Conservation (phyloP, 53 echinoderm and acorn worm species). For the Crossaster papposus region DNA sequence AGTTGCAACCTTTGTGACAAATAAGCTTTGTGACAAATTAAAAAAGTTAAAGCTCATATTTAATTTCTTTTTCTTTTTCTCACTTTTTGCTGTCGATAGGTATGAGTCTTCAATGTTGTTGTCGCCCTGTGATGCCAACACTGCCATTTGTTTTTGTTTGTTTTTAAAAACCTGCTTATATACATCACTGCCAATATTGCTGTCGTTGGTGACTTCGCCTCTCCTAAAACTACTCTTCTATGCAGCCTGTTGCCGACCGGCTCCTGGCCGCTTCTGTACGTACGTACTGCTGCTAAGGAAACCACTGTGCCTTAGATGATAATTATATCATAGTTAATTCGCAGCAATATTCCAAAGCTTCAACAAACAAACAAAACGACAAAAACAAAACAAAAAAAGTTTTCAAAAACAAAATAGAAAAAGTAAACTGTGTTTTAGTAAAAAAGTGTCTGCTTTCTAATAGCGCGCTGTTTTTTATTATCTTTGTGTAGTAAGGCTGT, state of each 20-base stretch:
- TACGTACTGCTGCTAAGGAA: slow-evolving; percentile 53
- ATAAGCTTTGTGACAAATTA: neutral
- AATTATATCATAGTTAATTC: slow-evolving; percentile 57
- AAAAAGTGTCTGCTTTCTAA: slow-evolving; percentile 58
- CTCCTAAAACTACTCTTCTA: slow-evolving; percentile 38
- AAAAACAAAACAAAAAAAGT: slow-evolving; percentile 11
- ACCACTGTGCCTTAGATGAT: slow-evolving; percentile 71
- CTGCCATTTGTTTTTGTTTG: slow-evolving; percentile 42
- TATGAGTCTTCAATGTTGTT: slow-evolving; percentile 49
- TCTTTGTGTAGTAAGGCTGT: slow-evolving; percentile 32
- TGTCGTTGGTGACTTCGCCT: slow-evolving; percentile 50
- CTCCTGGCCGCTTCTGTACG: slow-evolving; percentile 50
- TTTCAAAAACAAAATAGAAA: slow-evolving; percentile 36
- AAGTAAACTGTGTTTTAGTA: slow-evolving; percentile 64
- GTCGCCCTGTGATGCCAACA: slow-evolving; percentile 45
- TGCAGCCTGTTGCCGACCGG: slow-evolving; percentile 45
- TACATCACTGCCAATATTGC: slow-evolving; percentile 62
- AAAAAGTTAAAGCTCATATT: neutral
- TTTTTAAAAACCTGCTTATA: slow-evolving; percentile 42
- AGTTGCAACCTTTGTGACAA: no score
- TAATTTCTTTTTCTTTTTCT: neutral
- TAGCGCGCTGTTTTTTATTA: slow-evolving; percentile 46
- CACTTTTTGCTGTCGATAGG: slow-evolving; percentile 11
- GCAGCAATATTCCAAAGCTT: slow-evolving; percentile 72
- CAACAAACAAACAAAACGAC: slow-evolving; percentile 33